Base-by-base conservation (phyloP, 1,140 invertebrate genomes). In the Drosophila sturtevanti region DNA sequence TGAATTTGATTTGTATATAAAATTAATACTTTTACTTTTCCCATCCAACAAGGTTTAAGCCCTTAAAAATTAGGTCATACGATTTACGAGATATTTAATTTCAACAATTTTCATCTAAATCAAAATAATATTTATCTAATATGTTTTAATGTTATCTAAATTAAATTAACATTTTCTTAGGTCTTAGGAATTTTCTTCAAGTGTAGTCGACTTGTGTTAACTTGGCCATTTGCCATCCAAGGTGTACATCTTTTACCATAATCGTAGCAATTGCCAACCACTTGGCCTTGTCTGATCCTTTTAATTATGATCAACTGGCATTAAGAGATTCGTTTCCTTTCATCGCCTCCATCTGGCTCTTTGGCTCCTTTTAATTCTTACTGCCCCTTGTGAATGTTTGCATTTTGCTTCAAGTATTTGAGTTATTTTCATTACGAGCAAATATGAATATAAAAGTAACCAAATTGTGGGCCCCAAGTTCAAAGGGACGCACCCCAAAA, bases 361-460 rank as follows among this genome's bases (percentile, higher is more conserved):
- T 16, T 18, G 16, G 14, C 41, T 21, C 41, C 11, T 11, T 11
- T 10, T 48, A 16, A 16, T 18, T 44, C 16, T 27, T n/a, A n/a
- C 6, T 27, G n/a, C n/a, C 52, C 27, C 22, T 27, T 55, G 52
- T 27, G 9, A 31, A 3, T 48, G 41, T 48, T 48, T 48, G 7
- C 24, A 34, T 16, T 56, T 34, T 56, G 54, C 2, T 16, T 10
- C 24, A 56, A 56, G 54, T 56, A 68, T 64, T 63, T 63, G 34
- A 72, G 56, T 54, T 56, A 76, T 76, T 68, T 68, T 76, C 69
- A 76, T 76, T 76, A 76, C 41, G 24, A 44, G 12, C 24, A 56
- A 65, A 66, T 61, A 48, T 62, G 48, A 62, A 37, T 51, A 51
- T 35, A 24, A 35, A 16, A 41, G 27, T 12, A 37, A 52, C 5